These are phyloP conservation scores for Anolis carolinensis DNA, from an alignment of 2,113 vertebrate genomes.

Conservation along the genomic window DNA sequence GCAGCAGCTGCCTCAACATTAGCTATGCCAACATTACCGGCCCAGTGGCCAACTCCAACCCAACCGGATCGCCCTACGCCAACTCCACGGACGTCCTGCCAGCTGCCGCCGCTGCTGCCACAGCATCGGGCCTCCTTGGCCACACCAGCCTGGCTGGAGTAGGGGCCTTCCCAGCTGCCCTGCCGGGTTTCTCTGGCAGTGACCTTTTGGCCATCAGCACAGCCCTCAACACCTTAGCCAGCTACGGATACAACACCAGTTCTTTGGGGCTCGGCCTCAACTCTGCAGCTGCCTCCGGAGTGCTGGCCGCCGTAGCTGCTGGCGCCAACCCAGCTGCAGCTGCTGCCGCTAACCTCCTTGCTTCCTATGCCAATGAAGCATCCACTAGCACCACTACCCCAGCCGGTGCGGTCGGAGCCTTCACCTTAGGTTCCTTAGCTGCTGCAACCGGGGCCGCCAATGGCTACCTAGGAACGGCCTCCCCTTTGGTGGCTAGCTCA, in stretches of 20 bases:
- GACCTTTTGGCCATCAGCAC: slow-evolving; percentile 93
- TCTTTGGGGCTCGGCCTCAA: slow-evolving; percentile 90
- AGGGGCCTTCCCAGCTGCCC: slow-evolving; percentile 86
- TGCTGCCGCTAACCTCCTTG: slow-evolving; percentile 88
- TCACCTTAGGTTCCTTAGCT: slow-evolving; percentile 86
- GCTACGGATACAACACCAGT: slow-evolving; percentile 95
- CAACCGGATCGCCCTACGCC: slow-evolving; percentile 93
- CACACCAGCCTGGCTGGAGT: slow-evolving; percentile 85
- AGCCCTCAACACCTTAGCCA: slow-evolving; percentile 92
- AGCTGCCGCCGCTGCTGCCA: slow-evolving; percentile 76
- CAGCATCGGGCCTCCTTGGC: slow-evolving; percentile 86
- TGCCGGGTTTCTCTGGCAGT: slow-evolving; percentile 91
- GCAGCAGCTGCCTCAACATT: slow-evolving; percentile 94
- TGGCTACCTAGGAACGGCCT: slow-evolving; percentile 87
- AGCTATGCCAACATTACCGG: slow-evolving; percentile 93
- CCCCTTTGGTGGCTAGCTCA: slow-evolving; percentile 85
- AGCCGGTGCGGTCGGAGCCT: slow-evolving; percentile 80
- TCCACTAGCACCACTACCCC: slow-evolving; percentile 78
- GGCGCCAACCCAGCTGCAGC: slow-evolving; percentile 90
- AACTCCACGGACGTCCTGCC: slow-evolving; percentile 90
- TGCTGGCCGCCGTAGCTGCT: slow-evolving; percentile 87
- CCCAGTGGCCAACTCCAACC: slow-evolving; percentile 94
- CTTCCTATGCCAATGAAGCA: slow-evolving; percentile 89
- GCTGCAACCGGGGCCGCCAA: slow-evolving; percentile 86
- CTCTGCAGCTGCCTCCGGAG: slow-evolving; percentile 87